Evolutionary conservation across 2,113 vertebrate species (phyloP), one percentile per base, ranked within the genome.

Genomic region (Chitala chitala): DNA sequence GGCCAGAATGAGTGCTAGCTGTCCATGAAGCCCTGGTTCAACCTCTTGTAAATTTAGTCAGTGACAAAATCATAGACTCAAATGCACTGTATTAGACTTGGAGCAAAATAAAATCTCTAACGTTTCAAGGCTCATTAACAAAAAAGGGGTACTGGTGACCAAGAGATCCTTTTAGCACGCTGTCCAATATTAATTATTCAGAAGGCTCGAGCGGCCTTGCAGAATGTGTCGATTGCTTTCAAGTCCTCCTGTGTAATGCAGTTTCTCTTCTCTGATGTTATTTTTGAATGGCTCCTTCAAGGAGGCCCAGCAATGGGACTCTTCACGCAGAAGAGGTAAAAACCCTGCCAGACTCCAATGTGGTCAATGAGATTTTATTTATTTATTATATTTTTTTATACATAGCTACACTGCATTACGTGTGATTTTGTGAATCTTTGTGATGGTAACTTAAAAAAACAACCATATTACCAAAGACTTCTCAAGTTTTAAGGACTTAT

Each of bases 181-280:
- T 63, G 75, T 54, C 76, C 72, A 73, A n/a, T 66, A 77, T 82
- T 77, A 82, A 82, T 82, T 82, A 82, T 81, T 80, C 69, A 80
- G 53, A 74, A 13, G 33, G 22, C 75, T 63, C 36, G 24, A 50
- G 38, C 26, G 53, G 78, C 68, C 78, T 72, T 75, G 76, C 29
- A 75, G 76, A 80, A 82, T 73, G 69, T 75, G 64, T 73, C 64
- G 36, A 78, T 79, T 71, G 48, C 46, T 50, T 77, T 71, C 53
- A 50, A 31, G 64, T 73, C 59, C 15, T 7, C 42, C 50, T 0
- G 46, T 8, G 22, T 26, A 46, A 33, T 31, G 58, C 56, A 12
- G 59, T 6, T 17, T 42, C 71, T 51, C 65, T 65, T 51, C 36
- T 33, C 26, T 50, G 9, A 7, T 68, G 80, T 54, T 81, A 79